phyloP scores from a whole-genome alignment of 2,113 vertebrate species.

The Antennarius striatus region DNA sequence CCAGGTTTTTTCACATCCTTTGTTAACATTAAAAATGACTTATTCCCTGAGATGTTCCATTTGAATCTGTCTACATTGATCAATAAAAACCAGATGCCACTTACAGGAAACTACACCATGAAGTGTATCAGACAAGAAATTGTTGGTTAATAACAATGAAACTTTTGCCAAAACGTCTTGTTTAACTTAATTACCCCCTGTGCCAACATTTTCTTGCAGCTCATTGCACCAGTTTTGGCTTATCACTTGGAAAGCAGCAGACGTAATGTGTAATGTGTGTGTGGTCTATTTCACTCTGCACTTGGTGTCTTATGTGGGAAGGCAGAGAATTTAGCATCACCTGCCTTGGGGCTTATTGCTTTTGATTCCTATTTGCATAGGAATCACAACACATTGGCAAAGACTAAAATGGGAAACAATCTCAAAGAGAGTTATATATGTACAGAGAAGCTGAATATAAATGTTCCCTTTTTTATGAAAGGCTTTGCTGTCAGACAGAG shows the following conservation, averaged over 20 bases:
- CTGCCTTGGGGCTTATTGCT: constrained; percentile 49
- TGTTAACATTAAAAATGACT: too few relatives aligned
- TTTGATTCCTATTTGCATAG: constrained; percentile 59
- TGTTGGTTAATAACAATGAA: constrained; percentile 13
- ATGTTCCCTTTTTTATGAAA: constrained; percentile 45
- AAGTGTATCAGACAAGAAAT: too few relatives aligned
- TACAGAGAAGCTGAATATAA: constrained; percentile 49
- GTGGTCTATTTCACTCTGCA: constrained; percentile 29
- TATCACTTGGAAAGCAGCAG: constrained; percentile 14
- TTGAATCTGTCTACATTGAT: constrained; percentile 29
- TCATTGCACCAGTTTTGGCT: constrained; percentile 23
- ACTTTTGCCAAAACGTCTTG: neutral
- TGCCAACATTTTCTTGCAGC: constrained; percentile 15
- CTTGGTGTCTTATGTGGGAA: constrained; percentile 26
- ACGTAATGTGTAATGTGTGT: constrained; percentile 26
- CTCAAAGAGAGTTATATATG: constrained; percentile 31
- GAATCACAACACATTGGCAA: constrained; percentile 55
- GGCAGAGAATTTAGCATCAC: constrained; percentile 53
- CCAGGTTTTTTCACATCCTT: too few relatives aligned
- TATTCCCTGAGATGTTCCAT: constrained; percentile 14
- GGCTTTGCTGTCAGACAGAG: constrained; percentile 34
- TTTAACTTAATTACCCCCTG: constrained; percentile 9
- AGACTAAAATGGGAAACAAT: constrained; percentile 29
- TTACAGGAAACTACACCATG: constrained; percentile 12
- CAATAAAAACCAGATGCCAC: constrained; percentile 44